A percentile compares a stretch with the other conserved stretches of the same genome.
Evolutionary conservation across 2,797 vertebrate species (phyloP).

Genomic region (Bothrops alternatus): DNA sequence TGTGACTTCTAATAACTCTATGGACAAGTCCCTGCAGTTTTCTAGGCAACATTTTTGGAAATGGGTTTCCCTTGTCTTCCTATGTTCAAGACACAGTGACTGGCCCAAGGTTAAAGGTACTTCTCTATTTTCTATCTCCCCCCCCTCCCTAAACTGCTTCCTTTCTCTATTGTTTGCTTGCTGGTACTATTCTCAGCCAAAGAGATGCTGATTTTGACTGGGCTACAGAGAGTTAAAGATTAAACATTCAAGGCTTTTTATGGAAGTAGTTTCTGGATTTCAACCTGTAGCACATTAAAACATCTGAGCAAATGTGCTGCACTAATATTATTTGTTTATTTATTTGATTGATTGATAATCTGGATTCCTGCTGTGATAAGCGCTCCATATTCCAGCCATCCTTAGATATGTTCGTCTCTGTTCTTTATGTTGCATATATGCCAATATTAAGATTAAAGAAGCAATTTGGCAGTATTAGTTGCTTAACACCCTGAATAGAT

Average conservation of each 20-base stretch:
- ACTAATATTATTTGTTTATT: background rate
- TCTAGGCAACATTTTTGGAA: background rate
- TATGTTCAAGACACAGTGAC: background rate
- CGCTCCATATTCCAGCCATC: background rate
- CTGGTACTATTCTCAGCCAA: background rate
- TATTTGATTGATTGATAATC: background rate
- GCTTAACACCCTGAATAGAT: conserved; percentile 58
- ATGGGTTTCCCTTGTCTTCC: background rate
- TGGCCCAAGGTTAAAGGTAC: background rate
- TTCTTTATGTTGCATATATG: conserved; percentile 44
- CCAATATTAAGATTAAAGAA: conserved; percentile 53
- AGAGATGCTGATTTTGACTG: background rate
- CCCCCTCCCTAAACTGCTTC: background rate
- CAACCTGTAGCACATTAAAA: background rate
- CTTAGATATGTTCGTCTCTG: background rate
- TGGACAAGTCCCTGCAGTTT: background rate
- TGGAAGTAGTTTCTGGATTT: background rate
- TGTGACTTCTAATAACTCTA: background rate
- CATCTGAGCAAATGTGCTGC: conserved; percentile 7
- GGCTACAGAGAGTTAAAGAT: background rate
- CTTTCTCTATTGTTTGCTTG: background rate
- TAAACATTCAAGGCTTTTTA: background rate
- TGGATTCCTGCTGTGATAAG: background rate
- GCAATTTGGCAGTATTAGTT: conserved; percentile 63
- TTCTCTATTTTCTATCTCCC: background rate